Evolutionary conservation across 2,888 invertebrate species (phyloP).

Genomic region (Cacoxenus indagator): DNA sequence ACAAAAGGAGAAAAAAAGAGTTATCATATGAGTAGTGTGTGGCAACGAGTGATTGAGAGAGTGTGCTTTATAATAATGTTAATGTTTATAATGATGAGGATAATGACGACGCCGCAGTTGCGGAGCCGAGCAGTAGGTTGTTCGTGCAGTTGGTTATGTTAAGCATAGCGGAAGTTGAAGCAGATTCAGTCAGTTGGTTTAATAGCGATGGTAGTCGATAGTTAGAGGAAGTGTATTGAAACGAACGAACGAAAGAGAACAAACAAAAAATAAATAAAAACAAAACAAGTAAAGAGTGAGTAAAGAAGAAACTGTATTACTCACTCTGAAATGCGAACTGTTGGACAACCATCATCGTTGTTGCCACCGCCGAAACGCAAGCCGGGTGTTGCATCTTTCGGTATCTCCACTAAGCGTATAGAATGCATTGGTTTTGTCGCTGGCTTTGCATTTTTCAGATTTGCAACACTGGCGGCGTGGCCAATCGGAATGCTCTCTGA

Average conservation of each 20-base stretch:
- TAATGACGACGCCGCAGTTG: neutral
- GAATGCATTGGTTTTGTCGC: conserved; percentile 78
- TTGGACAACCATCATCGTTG: conserved; percentile 71
- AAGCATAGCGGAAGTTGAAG: neutral
- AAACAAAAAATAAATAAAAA: neutral
- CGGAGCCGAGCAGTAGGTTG: neutral
- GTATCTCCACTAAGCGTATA: conserved; percentile 87
- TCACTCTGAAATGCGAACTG: conserved; percentile 81
- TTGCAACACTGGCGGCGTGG: conserved; percentile 23
- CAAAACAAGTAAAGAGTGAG: neutral
- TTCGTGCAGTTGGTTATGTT: neutral
- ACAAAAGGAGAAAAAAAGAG: conserved; percentile 33
- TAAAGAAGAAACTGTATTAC: conserved; percentile 34
- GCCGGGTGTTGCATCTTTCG: conserved; percentile 74
- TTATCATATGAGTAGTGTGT: conserved; percentile 18
- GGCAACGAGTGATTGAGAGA: conserved; percentile 18
- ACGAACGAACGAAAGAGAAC: neutral
- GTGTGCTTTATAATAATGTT: no score
- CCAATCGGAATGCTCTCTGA: conserved; percentile 48
- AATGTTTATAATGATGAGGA: no score
- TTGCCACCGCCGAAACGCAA: conserved; percentile 72
- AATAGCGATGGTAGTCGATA: neutral
- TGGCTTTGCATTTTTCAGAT: no score
- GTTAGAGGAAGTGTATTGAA: neutral
- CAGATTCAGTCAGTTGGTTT: no score